Evolutionary conservation across 2,888 invertebrate genomes (phyloP), one percentile per base, ranked within the genome.

Genomic region (Therioaphis trifolii): DNA sequence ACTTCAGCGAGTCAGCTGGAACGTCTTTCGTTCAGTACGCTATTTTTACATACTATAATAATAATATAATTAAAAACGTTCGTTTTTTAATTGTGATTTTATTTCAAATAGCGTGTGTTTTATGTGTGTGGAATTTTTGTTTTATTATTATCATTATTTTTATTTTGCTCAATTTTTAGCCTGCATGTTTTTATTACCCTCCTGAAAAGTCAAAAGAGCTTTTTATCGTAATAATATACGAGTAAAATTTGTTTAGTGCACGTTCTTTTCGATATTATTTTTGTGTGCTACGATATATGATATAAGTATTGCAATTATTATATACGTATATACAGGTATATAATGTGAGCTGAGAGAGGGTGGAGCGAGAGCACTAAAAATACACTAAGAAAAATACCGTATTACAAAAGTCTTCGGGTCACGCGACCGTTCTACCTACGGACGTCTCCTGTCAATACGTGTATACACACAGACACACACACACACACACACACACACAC

Each of bases 1-100:
- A 90, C 94, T 96, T 90, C 96, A 96, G 93, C 95, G 95, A 94
- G 96, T 96, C 95, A 96, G 96, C 95, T 82, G 82, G 82, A 82
- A 82, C 74, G 82, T 82, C 82, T 82, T 82, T 82, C 82, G 82
- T 82, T 82, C 82, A 82, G 82, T 82, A 82, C 74, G 82, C 82
- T 79, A 82, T 49, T 35, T 66, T 71, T 71, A 63, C 12, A n/a
- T 29, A 29, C 12, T 18, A 40, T 11, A 18, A 21, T 21, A 43
- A 63, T 77, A 66, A 35, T 21, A 52, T 49, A 66, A 66, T 66
- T 5, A 58, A 40, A 46, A 14, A 24, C 27, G 11, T 55, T 55
- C 24, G 24, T 78, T 52, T 52, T 78, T 52, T 78, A 35, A 52
- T 68, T 68, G 21, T 68, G 52, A 52, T 78, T 68, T 68, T 49